Evolutionary conservation across 2,113 vertebrate species (phyloP).

Genomic region (Vireo altiloquus): DNA sequence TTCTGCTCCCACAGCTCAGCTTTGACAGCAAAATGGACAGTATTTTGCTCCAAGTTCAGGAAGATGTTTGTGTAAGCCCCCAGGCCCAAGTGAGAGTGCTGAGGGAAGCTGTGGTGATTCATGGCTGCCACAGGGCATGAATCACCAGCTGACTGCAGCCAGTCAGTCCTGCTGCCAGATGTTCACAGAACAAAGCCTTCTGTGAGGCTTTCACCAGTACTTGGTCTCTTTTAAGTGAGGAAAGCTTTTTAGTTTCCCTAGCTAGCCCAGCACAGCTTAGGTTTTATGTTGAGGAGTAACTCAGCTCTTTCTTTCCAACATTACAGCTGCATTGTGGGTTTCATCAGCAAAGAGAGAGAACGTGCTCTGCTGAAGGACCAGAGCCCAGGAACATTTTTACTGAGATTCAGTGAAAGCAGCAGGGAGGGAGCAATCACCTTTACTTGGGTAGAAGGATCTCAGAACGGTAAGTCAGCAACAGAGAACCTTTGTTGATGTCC

Average conservation of each 20-base stretch:
- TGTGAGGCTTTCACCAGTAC: background rate
- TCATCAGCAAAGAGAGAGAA: slow-evolving; percentile 93
- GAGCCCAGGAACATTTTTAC: slow-evolving; percentile 87
- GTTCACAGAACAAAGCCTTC: background rate
- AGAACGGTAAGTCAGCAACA: slow-evolving; percentile 72
- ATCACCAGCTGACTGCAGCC: background rate
- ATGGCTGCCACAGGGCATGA: background rate
- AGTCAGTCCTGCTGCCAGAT: background rate
- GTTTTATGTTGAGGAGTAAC: background rate
- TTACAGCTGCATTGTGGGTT: slow-evolving; percentile 90
- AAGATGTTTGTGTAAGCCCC: background rate
- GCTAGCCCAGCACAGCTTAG: background rate
- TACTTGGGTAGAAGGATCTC: slow-evolving; percentile 90
- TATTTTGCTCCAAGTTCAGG: background rate
- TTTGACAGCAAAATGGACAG: background rate
- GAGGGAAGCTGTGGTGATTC: background rate
- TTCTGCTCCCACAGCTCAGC: background rate
- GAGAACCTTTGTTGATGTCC: background rate
- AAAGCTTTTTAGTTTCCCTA: background rate
- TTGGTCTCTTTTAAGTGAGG: background rate
- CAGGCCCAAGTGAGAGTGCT: background rate
- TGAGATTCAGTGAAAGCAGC: slow-evolving; percentile 96
- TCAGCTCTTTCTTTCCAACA: background rate
- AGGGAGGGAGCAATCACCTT: slow-evolving; percentile 95
- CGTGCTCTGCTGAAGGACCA: slow-evolving; percentile 82